Conservation (phyloP, 2,113 vertebrate genomes). For the Saguinus midas region DNA sequence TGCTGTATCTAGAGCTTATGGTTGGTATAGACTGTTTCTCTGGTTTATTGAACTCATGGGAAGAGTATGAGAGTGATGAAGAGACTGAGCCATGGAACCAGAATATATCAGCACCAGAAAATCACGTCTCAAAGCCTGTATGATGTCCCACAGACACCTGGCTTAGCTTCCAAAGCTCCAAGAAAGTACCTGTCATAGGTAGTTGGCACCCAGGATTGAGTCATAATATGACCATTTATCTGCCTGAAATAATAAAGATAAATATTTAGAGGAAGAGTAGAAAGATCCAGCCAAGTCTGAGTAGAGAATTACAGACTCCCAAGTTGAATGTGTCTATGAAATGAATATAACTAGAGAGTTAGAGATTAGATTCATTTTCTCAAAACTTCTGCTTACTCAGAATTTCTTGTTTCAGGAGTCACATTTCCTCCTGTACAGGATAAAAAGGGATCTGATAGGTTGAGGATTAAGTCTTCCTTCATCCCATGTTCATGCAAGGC, state of each 20-base stretch:
- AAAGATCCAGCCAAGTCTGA: not conserved
- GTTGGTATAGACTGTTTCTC: not conserved
- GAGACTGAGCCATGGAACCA: not conserved
- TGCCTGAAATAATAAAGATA: conserved; percentile 46
- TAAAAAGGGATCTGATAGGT: not conserved
- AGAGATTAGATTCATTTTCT: conserved; percentile 3
- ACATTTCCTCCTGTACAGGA: not conserved
- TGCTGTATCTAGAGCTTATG: not conserved
- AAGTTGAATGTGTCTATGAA: not conserved
- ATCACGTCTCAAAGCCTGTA: not conserved
- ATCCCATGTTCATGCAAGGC: not conserved
- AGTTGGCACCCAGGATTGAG: not conserved
- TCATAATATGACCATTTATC: not conserved
- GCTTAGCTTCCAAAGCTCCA: not conserved
- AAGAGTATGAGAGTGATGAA: not conserved
- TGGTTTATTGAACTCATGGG: not conserved
- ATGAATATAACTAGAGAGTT: not conserved
- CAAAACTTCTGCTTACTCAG: not conserved
- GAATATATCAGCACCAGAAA: conserved; percentile 13
- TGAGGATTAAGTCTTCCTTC: not conserved
- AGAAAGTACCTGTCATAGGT: not conserved
- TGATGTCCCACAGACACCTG: not conserved
- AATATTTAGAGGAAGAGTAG: conserved; percentile 6
- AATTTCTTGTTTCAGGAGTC: conserved; percentile 28
- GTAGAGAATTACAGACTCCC: not conserved